phyloP scores from a whole-genome alignment of 2,888 invertebrate species.

The Diplolepis rosae region DNA sequence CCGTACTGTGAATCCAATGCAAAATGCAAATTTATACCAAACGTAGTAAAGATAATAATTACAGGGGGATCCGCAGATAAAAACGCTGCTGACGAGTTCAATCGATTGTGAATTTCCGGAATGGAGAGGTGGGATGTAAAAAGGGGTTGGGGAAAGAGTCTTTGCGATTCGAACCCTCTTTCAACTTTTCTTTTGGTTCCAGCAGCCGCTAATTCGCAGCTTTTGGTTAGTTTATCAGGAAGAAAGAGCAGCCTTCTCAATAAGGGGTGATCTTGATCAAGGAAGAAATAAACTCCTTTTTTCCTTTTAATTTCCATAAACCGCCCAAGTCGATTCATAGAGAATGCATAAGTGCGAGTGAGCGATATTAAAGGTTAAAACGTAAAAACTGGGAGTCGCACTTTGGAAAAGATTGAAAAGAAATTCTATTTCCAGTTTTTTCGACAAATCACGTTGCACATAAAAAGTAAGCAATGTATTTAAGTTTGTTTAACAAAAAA shows the following conservation, averaged over 20 bases:
- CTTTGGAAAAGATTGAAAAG: no score
- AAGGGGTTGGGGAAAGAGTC: constrained; percentile 18
- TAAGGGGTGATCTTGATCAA: constrained; percentile 38
- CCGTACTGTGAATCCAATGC: neutral
- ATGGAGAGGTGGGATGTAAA: neutral
- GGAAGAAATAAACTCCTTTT: constrained; percentile 57
- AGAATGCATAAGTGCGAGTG: no score
- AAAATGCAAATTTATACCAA: constrained; percentile 38
- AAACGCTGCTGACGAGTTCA: neutral
- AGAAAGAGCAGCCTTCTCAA: constrained; percentile 51
- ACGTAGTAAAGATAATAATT: constrained; percentile 29
- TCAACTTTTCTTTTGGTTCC: constrained; percentile 61
- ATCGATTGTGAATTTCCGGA: constrained; percentile 25
- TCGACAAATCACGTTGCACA: no score
- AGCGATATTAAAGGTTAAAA: no score
- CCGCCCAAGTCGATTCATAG: constrained; percentile 42
- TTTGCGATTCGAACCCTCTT: constrained; percentile 50
- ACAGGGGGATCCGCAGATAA: neutral
- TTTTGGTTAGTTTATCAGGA: constrained; percentile 63
- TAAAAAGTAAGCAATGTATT: no score
- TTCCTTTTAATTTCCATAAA: constrained; percentile 61
- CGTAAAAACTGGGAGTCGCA: no score
- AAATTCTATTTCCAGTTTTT: no score
- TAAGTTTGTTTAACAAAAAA: no score
- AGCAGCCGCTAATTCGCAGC: constrained; percentile 62